These are phyloP conservation scores for Malachius bipustulatus DNA, from an alignment of 2,888 invertebrate species.

Conservation along the genomic window DNA sequence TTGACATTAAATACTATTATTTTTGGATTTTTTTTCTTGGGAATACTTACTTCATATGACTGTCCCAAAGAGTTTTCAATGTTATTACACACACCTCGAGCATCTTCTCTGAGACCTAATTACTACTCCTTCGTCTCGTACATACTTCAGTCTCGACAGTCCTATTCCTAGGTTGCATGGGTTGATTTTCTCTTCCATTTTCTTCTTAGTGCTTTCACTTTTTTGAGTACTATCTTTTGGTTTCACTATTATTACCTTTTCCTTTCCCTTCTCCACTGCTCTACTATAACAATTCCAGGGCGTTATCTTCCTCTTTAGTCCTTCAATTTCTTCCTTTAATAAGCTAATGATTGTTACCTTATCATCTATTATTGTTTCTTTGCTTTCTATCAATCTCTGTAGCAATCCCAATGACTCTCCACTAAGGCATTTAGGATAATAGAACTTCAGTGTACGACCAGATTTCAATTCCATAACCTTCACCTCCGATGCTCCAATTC, in stretches of 20 bases:
- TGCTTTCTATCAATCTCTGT: too few species aligned
- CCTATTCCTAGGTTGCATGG: neutral
- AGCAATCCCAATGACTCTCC: too few species aligned
- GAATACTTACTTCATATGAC: neutral
- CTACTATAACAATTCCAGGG: too few species aligned
- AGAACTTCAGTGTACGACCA: too few species aligned
- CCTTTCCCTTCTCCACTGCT: neutral
- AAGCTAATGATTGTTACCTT: too few species aligned
- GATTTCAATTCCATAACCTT: too few species aligned
- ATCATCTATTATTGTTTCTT: too few species aligned
- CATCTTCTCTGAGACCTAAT: neutral
- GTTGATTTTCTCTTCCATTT: neutral
- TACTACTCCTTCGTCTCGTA: neutral
- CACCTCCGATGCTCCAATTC: too few species aligned
- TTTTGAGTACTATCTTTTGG: neutral
- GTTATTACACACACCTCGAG: neutral
- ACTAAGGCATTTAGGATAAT: too few species aligned
- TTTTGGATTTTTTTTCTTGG: constrained; percentile 2
- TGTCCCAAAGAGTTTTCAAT: neutral
- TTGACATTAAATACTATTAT: neutral
- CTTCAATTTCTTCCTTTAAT: too few species aligned
- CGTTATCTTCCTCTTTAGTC: too few species aligned
- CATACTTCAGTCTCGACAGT: constrained; percentile 1
- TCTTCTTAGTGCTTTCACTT: neutral
- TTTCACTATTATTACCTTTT: constrained; percentile 2